Percentiles rank a stretch among this genome's conserved stretches.
Conservation (phyloP, 2,797 vertebrate species). For the Peromyscus melanophrys region DNA sequence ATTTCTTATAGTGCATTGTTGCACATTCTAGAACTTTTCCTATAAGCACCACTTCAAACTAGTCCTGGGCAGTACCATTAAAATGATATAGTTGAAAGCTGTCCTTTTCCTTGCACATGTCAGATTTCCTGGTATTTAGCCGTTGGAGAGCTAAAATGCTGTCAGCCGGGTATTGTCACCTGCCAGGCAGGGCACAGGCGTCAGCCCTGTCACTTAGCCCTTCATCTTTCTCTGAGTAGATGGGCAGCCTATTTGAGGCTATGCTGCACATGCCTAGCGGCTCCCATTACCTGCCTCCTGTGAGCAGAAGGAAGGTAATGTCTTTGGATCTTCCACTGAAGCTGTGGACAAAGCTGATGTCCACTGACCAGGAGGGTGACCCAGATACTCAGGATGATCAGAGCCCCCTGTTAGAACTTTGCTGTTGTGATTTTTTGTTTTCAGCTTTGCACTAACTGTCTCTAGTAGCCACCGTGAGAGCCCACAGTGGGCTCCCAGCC, state of each 20-base stretch:
- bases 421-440: too few relatives aligned
- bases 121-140: background rate
- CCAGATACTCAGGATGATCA: background rate
- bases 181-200: conserved; percentile 24
- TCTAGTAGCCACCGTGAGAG: background rate
- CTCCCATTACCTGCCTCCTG: conserved; percentile 51
- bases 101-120: background rate
- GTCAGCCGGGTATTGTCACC: background rate
- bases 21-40: background rate
- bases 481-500: background rate
- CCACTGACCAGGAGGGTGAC: background rate
- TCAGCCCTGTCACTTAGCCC: background rate
- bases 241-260: background rate
- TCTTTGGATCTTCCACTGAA: conserved; percentile 14
- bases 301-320: conserved; percentile 17
- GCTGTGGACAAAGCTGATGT: background rate
- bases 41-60: background rate
- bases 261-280: conserved; percentile 33
- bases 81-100: background rate
- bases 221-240: conserved; percentile 35
- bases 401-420: background rate
- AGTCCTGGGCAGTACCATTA: background rate
- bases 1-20: background rate
- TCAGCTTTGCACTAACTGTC: background rate
- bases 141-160: conserved; percentile 9